Evolutionary conservation across 2,888 invertebrate species (phyloP), one percentile per base, ranked within the genome.

Genomic region (Hemithea aestivaria): DNA sequence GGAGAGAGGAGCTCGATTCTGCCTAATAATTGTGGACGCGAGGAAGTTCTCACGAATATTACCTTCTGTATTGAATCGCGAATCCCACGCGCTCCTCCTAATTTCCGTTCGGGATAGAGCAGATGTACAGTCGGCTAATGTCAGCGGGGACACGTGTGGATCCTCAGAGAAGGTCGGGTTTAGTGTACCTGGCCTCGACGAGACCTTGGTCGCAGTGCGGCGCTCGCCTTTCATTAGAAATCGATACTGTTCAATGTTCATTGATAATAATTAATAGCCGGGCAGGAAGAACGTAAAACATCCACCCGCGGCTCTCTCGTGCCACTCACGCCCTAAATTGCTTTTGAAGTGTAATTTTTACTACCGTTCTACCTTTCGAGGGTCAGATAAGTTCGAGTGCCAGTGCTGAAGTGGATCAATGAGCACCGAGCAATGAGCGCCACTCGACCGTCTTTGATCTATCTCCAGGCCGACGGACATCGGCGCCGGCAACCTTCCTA

Each of bases 31-130:
- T 83, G 69, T 78, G 58, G 74, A 61, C 71, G 65, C 67, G 73
- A 68, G 68, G 63, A 59, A 58, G 73, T 84, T 87, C 85, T 84
- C 85, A 87, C 85, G 85, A 80, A 77, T 80, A 77, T 79, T 78
- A 75, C 75, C 72, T 73, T 70, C 69, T 74, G 73, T 68, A 48
- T 66, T 58, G 69, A 62, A 63, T 76, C 62, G 78, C 79, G 73
- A 74, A 77, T 82, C 84, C 75, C 84, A 83, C 83, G 80, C 75
- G 60, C 64, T 63, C 66, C 64, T 63, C 66, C 68, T 66, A 66
- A 69, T 78, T 67, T 77, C 73, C 72, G 68, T 67, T 66, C 57
- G 38, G 59, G 48, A 66, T 70, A 67, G 66, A 63, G 66, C 78
- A 82, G 76, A 73, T 82, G 79, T 66, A 16, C 51, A 58, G 58